phyloP scores from a whole-genome alignment of 2,888 invertebrate species.

The Eupithecia subumbrata region DNA sequence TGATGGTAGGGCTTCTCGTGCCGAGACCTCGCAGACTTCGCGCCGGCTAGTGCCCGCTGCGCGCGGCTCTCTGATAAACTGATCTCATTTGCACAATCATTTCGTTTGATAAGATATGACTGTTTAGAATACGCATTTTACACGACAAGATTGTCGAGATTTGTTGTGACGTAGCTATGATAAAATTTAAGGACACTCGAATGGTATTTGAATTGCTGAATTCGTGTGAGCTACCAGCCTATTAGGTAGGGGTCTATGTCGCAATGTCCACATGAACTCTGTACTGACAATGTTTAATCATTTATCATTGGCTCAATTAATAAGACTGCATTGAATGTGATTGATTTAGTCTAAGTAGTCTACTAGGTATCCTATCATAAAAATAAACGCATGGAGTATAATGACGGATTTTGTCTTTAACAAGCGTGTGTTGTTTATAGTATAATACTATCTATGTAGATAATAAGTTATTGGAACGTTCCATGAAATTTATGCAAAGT shows the following conservation, averaged over 20 bases:
- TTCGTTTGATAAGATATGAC: slow-evolving; percentile 76
- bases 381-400: not conserved
- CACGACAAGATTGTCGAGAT: slow-evolving; percentile 68
- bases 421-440: too few relatives aligned
- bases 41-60: slow-evolving; percentile 55
- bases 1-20: slow-evolving; percentile 63
- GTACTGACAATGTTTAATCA: slow-evolving; percentile 40
- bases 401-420: not conserved
- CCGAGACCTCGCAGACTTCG: slow-evolving; percentile 59
- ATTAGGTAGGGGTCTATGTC: slow-evolving; percentile 41
- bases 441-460: too few relatives aligned
- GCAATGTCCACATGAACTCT: slow-evolving; percentile 48
- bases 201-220: slow-evolving; percentile 38
- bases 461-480: too few relatives aligned
- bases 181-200: slow-evolving; percentile 54
- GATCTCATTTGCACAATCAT: slow-evolving; percentile 79
- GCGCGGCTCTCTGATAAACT: slow-evolving; percentile 66
- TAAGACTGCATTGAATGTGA: slow-evolving; percentile 43
- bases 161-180: slow-evolving; percentile 70
- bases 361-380: slow-evolving; percentile 8
- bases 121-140: slow-evolving; percentile 74
- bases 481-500: too few relatives aligned
- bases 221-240: slow-evolving; percentile 17
- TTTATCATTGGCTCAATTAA: slow-evolving; percentile 55
- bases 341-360: slow-evolving; percentile 35